These are phyloP conservation scores for Heliconius himera DNA, from an alignment of 1,140 invertebrate species.

Conservation along the genomic window DNA sequence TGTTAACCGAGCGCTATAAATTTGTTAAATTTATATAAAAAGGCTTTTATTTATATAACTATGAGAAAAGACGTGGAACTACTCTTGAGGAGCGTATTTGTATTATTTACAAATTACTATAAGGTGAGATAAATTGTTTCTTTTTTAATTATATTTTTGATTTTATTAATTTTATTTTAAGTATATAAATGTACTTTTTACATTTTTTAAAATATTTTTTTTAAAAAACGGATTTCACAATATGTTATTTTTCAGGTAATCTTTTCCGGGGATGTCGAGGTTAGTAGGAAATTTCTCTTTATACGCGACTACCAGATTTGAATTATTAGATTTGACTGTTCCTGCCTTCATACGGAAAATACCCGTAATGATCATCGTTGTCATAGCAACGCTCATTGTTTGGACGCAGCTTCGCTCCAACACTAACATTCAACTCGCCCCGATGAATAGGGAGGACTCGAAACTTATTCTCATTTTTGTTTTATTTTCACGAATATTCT, in stretches of 20 bases:
- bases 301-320: not conserved
- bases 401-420: not conserved
- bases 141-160: not conserved
- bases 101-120: not conserved
- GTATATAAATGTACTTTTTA: not conserved
- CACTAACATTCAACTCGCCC: not conserved
- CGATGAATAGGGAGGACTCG: not conserved
- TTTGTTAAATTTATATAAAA: not conserved
- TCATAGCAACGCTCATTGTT: not conserved
- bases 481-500: not conserved
- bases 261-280: not conserved
- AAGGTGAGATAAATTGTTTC: not conserved
- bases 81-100: not conserved
- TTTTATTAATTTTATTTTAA: not conserved
- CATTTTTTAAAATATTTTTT: not conserved
- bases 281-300: not conserved
- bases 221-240: not conserved
- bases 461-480: not conserved
- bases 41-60: not conserved
- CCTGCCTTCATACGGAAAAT: not conserved
- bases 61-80: not conserved
- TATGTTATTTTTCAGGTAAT: conserved; percentile 10
- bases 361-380: not conserved
- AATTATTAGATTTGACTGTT: not conserved
- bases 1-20: not conserved